Base-by-base conservation (phyloP, 2,797 vertebrate species). In the Hapalemur alaotrensis region DNA sequence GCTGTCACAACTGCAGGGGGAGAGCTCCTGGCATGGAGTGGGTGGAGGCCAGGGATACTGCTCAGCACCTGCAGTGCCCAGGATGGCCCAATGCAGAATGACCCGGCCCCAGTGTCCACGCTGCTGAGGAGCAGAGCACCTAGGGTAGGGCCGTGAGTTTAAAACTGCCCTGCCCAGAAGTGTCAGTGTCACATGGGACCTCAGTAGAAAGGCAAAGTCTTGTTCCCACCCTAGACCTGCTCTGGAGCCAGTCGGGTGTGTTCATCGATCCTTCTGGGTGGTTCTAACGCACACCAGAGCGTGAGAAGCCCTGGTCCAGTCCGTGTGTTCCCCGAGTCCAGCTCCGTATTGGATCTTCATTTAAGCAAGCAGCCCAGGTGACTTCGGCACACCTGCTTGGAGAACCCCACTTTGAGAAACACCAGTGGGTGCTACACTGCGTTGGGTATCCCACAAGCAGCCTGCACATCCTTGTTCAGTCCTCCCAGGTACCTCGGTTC, bases 391-490 rank as follows among this genome's bases (percentile, higher is more conserved):
- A 35, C 17, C 8, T 79, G 30, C 41, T 14, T 13, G 35, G 82
- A 70, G 87, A 61, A 23, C 9, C 35, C 23, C 14, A 12, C 10
- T 20, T 48, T 54, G 54, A 48, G 81, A 35, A 30, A 22, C 32
- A 5, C 17, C 20, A 57, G 15, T 52, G 54, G 54, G n/a, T 18
- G 7, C 48, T 1, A 35, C 12, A 18, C 4, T 3, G 30, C 25
- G 32, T 57, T 0, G 2, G 6, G 0, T 15, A 5, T 48, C 28
- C 50, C 30, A 73, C 25, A 72, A 63, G 32, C 69, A 43, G 12
- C 4, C 23, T 54, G 15, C 67, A 5, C 0, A 1, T 50, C 30
- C 8, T 0, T n/a, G 2, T 7, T 38, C 14, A 22, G 50, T 23
- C 57, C 73, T 22, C 46, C 14, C 13, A 35, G 25, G 6, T 2